These are phyloP conservation scores for Intellagama lesueurii DNA, from an alignment of 2,797 vertebrate genomes.

Conservation along the genomic window DNA sequence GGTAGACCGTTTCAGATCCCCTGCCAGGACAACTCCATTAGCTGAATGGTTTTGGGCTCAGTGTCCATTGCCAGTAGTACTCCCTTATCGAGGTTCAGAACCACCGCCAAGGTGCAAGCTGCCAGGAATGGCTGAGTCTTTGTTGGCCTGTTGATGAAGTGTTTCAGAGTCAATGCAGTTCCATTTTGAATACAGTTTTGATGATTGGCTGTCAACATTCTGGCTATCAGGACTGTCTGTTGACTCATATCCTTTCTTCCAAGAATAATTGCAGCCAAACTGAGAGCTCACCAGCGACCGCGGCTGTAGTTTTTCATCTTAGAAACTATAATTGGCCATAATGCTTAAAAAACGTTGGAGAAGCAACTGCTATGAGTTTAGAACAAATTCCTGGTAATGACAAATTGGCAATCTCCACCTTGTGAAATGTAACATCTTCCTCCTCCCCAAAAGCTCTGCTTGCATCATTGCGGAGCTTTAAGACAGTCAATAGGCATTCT, in stretches of 20 bases:
- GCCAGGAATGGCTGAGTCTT: slow-evolving; percentile 16
- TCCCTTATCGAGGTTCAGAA: slow-evolving; percentile 1
- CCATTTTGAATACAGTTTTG: accelerated
- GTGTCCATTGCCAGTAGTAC: background rate
- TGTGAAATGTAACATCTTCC: slow-evolving; percentile 38
- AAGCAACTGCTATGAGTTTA: accelerated
- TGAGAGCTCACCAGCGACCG: slow-evolving; percentile 10
- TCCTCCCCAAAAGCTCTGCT: background rate
- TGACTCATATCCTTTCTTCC: background rate
- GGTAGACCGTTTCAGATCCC: slow-evolving; percentile 11
- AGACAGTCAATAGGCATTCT: slow-evolving; percentile 27
- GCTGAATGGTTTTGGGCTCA: background rate
- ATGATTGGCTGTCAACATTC: slow-evolving; percentile 20
- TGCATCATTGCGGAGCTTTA: background rate
- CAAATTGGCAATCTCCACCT: slow-evolving; percentile 29
- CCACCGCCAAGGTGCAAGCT: background rate
- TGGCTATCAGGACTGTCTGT: background rate
- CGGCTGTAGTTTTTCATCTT: background rate
- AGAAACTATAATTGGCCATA: background rate
- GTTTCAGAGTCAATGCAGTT: background rate
- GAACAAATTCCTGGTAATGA: background rate
- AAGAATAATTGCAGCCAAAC: background rate
- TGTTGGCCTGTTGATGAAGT: slow-evolving; percentile 1
- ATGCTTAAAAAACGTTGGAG: background rate
- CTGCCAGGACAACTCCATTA: slow-evolving; percentile 45